phyloP scores from a whole-genome alignment of 2,797 vertebrate species.

The Pithecia hirsuta region DNA sequence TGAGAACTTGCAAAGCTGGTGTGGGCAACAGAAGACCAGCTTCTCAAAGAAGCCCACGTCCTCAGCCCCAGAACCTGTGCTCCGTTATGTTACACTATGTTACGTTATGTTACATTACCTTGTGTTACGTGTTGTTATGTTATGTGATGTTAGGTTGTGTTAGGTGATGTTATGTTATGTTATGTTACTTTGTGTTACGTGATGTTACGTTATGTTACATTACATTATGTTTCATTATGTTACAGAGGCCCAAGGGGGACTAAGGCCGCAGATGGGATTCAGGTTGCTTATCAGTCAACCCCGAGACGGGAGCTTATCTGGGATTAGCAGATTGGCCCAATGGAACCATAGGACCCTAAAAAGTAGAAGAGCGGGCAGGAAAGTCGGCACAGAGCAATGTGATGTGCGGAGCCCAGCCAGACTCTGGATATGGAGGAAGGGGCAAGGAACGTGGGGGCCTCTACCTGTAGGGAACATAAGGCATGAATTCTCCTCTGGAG shows the following conservation, averaged over 20 bases:
- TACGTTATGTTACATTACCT: too few relatives aligned
- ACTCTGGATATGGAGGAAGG: background rate
- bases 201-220: too few relatives aligned
- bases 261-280: background rate
- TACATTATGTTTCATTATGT: background rate
- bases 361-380: background rate
- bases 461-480: background rate
- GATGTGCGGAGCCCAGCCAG: fast-evolving
- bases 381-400: fast-evolving
- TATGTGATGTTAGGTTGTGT: too few relatives aligned
- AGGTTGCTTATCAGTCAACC: background rate
- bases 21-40: fast-evolving
- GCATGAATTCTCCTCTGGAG: background rate
- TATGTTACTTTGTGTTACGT: too few relatives aligned
- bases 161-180: too few relatives aligned
- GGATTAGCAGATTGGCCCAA: fast-evolving
- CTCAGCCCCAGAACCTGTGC: background rate
- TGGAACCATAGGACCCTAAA: background rate
- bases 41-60: background rate
- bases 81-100: fast-evolving
- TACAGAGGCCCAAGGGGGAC: background rate
- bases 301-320: background rate
- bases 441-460: too few relatives aligned
- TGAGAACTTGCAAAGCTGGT: background rate
- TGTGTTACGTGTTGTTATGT: too few relatives aligned